Percentiles rank a stretch among this genome's conserved stretches.
phyloP scores from a whole-genome alignment of 2,888 invertebrate species.

The Amphipyra tragopoginis region DNA sequence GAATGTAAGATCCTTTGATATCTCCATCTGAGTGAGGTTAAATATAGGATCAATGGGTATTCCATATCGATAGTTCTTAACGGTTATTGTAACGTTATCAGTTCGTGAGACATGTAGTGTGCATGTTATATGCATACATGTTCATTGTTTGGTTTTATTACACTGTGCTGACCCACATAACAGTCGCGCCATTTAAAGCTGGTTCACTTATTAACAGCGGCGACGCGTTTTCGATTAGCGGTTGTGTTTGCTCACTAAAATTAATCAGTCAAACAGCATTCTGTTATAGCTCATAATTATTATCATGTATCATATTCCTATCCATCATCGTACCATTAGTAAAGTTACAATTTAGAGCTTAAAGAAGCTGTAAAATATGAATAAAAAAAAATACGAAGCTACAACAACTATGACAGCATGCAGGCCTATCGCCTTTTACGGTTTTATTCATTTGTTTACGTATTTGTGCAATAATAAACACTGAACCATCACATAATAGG shows the following conservation, averaged over 20 bases:
- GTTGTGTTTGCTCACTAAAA: slow-evolving; percentile 16
- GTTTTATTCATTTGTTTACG: not conserved
- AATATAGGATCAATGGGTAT: slow-evolving; percentile 44
- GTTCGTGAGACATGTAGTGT: slow-evolving; percentile 47
- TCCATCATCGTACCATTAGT: not conserved
- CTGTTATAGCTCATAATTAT: slow-evolving; percentile 6
- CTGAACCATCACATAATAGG: no score
- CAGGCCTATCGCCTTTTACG: not conserved
- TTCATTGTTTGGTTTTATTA: slow-evolving; percentile 59
- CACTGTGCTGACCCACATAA: slow-evolving; percentile 67
- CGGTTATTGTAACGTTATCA: slow-evolving; percentile 57
- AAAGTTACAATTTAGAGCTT: slow-evolving; percentile 1
- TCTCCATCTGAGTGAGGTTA: slow-evolving; percentile 15
- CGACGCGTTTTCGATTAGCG: slow-evolving; percentile 43
- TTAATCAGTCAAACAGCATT: slow-evolving; percentile 37
- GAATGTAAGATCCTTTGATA: slow-evolving; percentile 18
- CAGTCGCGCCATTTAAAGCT: slow-evolving; percentile 63
- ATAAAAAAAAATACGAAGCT: not conserved
- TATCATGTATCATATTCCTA: not conserved
- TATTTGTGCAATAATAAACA: not conserved
- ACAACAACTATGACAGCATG: not conserved
- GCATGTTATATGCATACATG: slow-evolving; percentile 38
- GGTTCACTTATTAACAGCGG: slow-evolving; percentile 51
- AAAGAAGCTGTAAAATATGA: not conserved
- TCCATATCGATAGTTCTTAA: slow-evolving; percentile 40